These are phyloP conservation scores for Falco novaeseelandiae DNA, from an alignment of 2,797 vertebrate species.

Conservation along the genomic window DNA sequence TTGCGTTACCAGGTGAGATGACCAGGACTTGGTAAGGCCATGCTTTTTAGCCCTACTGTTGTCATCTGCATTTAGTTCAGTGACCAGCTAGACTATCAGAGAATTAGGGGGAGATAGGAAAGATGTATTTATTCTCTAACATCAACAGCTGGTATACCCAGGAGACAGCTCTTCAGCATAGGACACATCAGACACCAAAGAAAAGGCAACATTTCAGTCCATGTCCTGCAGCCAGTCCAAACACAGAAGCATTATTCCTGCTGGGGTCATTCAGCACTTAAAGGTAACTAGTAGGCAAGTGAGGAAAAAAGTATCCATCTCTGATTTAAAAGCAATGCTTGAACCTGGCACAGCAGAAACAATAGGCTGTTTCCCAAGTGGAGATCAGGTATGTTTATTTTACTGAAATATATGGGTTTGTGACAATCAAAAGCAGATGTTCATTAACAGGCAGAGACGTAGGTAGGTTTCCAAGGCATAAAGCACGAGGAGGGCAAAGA, in stretches of 20 bases:
- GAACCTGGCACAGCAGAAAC: constrained; percentile 37
- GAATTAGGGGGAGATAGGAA: background rate
- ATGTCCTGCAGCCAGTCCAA: constrained; percentile 1
- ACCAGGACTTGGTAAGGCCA: background rate
- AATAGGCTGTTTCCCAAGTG: constrained; percentile 40
- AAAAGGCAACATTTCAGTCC: background rate
- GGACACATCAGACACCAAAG: background rate
- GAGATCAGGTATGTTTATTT: constrained; percentile 50
- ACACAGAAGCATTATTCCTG: background rate
- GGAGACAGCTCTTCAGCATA: background rate
- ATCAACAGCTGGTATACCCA: background rate
- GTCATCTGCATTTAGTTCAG: background rate
- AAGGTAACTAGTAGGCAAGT: constrained; percentile 6
- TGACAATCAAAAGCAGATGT: constrained; percentile 63
- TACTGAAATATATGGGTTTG: constrained; percentile 48
- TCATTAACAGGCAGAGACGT: constrained; percentile 35
- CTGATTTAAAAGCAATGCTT: constrained; percentile 53
- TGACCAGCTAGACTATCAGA: background rate
- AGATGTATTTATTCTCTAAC: background rate
- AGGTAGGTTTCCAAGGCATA: constrained; percentile 42
- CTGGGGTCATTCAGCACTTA: constrained; percentile 16
- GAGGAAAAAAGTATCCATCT: background rate
- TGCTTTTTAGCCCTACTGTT: background rate
- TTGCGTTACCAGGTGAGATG: background rate
- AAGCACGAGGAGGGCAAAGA: constrained; percentile 24